Evolutionary conservation across 2,797 vertebrate genomes (phyloP), one percentile per base, ranked within the genome.

Genomic region (Varecia variegata): DNA sequence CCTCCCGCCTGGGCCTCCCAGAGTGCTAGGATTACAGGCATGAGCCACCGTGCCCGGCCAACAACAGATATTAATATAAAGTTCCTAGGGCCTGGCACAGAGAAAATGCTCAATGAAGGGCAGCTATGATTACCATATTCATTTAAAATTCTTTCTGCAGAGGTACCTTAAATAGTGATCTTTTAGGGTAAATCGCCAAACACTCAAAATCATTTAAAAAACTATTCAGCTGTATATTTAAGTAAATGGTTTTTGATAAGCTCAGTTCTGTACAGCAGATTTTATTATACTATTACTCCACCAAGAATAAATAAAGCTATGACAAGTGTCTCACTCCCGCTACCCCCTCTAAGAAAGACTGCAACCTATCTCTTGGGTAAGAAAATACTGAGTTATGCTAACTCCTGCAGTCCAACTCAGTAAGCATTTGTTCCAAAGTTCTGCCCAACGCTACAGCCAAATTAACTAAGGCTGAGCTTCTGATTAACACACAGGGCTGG

Each of bases 401-500:
- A 87, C 58, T 54, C 52, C 79, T 74, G 47, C 70, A 56, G 45
- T 30, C 71, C 94, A 84, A 15, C 60, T 89, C 92, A 73, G 52
- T 71, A 76, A 95, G 94, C 80, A n/a, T 56, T 38, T 38, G 56
- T 96, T 98, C 86, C 92, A 93, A 98, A 97, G 97, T 97, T 96
- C 95, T 81, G 65, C 0, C 0, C 88, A 43, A 62, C 3, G 25
- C 0, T 17, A 71, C 84, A 96, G 96, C 7, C 10, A 95, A 92
- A 94, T 94, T 97, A 97, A 97, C 79, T n/a, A 13, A 92, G 62
- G 43, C 52, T 88, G 96, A 97, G 96, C 96, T 98, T 98, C 54
- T 98, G 97, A 98, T 98, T 97, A 98, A 97, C 71, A 1, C 73
- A 86, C 0, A 30, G 87, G 90, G 95, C 85, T 88, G 86, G 68